Conservation (phyloP, 2,113 vertebrate genomes). For the Engraulis encrasicolus region DNA sequence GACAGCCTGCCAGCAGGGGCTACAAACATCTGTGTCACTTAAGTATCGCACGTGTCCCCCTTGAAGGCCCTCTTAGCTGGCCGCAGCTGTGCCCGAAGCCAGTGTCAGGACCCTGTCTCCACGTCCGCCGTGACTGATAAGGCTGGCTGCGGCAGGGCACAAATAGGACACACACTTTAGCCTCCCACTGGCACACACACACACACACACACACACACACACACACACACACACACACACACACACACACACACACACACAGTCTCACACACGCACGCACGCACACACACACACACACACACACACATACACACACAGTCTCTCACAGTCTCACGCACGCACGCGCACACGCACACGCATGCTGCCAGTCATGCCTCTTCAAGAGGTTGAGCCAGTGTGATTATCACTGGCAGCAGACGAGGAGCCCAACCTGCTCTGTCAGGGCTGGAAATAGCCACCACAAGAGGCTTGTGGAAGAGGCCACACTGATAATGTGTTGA, state of each 20-base stretch:
- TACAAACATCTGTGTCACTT: background rate
- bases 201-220: background rate
- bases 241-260: background rate
- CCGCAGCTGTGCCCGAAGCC: slow-evolving; percentile 2
- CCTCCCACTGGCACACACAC: background rate
- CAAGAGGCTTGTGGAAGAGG: background rate
- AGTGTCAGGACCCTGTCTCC: slow-evolving; percentile 6
- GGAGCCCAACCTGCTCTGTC: background rate
- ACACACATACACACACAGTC: background rate
- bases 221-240: background rate
- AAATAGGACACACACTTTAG: background rate
- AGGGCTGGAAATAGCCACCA: background rate
- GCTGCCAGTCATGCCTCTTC: background rate
- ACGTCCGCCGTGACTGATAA: background rate
- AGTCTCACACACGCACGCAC: background rate
- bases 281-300: background rate
- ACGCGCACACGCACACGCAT: background rate
- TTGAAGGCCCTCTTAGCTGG: background rate
- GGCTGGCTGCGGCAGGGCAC: background rate
- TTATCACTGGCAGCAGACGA: background rate
- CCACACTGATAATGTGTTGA: background rate
- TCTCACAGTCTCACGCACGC: background rate
- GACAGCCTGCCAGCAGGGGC: background rate
- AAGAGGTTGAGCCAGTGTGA: background rate
- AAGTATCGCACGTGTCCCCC: background rate